Evolutionary conservation across 2,113 vertebrate genomes (phyloP).

Genomic region (Aspiorhynchus laticeps): DNA sequence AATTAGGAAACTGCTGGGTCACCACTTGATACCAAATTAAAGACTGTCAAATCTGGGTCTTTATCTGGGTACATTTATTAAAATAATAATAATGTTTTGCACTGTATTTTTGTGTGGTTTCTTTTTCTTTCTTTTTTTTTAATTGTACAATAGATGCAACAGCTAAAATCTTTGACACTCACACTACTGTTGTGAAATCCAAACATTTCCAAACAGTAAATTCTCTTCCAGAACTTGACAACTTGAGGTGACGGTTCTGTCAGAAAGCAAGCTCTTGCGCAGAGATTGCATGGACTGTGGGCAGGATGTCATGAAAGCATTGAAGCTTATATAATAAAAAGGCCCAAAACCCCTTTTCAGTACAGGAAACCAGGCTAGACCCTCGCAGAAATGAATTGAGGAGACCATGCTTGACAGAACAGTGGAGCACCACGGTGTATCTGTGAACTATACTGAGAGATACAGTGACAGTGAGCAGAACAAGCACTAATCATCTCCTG

Average conservation of each 20-base stretch:
- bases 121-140: not conserved
- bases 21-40: not conserved
- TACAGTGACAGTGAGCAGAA: not conserved
- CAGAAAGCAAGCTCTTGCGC: conserved; percentile 39
- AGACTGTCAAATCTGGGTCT: not conserved
- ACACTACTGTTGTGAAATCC: not conserved
- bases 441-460: conserved; percentile 3
- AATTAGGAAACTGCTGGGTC: not conserved
- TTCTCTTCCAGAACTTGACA: conserved; percentile 34
- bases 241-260: conserved; percentile 25
- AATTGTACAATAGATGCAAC: not conserved
- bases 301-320: conserved; percentile 32
- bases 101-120: not conserved
- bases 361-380: conserved; percentile 20
- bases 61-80: not conserved
- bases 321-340: conserved; percentile 28
- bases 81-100: not conserved
- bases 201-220: not conserved
- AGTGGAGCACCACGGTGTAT: conserved; percentile 32
- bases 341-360: not conserved
- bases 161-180: not conserved
- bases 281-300: conserved; percentile 32
- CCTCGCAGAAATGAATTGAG: conserved; percentile 33
- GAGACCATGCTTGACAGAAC: conserved; percentile 51
- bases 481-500: conserved; percentile 8